Evolutionary conservation across 2,113 vertebrate species (phyloP).

Genomic region (Ammodytes dubius): DNA sequence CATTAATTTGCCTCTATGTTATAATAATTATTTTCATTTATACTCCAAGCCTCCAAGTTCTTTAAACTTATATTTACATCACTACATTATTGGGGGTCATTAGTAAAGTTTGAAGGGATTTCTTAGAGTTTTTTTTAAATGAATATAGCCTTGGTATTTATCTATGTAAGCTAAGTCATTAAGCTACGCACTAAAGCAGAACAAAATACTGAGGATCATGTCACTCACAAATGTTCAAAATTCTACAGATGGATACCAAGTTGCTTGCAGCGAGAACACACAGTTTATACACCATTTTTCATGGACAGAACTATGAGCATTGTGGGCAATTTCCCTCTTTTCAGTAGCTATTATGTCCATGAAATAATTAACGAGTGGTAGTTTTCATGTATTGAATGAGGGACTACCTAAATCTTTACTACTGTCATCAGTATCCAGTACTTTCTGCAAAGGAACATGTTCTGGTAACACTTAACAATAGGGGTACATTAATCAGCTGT

Average conservation of each 20-base stretch:
- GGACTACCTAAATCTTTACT: not conserved
- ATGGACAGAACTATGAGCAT: not conserved
- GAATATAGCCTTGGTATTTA: not conserved
- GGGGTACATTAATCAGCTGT: too few relatives aligned
- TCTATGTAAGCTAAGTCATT: not conserved
- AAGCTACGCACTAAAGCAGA: not conserved
- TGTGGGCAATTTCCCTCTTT: too few relatives aligned
- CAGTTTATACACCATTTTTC: not conserved
- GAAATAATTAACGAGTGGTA: not conserved
- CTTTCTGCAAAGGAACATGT: too few relatives aligned
- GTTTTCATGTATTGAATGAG: not conserved
- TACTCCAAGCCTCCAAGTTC: not conserved
- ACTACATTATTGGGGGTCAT: not conserved
- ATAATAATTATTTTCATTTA: not conserved
- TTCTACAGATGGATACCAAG: not conserved
- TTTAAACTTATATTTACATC: not conserved
- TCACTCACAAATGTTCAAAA: not conserved
- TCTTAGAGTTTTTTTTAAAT: not conserved
- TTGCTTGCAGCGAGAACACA: constrained; percentile 19
- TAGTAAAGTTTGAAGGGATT: not conserved
- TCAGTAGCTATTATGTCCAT: not conserved
- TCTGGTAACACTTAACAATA: too few relatives aligned
- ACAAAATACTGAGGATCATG: constrained; percentile 1
- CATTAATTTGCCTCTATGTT: not conserved
- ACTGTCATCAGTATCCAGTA: not conserved